Evolutionary conservation across 2,888 invertebrate species (phyloP), one percentile per base, ranked within the genome.

Genomic region (Rotaria macrura): DNA sequence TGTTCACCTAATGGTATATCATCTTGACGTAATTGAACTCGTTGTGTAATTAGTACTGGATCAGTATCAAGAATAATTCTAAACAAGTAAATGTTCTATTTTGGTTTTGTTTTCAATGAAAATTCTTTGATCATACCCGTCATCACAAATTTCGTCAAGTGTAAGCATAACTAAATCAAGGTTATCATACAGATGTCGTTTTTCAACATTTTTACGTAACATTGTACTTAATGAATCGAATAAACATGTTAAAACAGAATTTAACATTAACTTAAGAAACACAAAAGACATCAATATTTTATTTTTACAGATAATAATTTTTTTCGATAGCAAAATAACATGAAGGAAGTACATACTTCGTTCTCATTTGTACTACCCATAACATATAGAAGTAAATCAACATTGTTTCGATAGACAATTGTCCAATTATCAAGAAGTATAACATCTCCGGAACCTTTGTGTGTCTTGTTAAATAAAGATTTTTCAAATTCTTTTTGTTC

Each of bases 281-380:
- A 88, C 10, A n/a, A n/a, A n/a, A n/a, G n/a, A n/a, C n/a, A n/a
- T n/a, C n/a, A n/a, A n/a, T n/a, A n/a, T n/a, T n/a, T n/a, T n/a
- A n/a, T n/a, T n/a, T n/a, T n/a, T n/a, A n/a, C n/a, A n/a, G 49
- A 43, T 25, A 12, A 29, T 29, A 34, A 43, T 29, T 65, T 43
- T 43, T 43, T 43, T 43, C 5, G 5, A 43, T 43, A 7, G 10
- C 5, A 43, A 7, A 7, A 43, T 7, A 43, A 47, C 38, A 84
- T n/a, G 65, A 83, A 43, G 38, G 65, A 84, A 25, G 49, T 40
- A 85, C 23, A 88, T 91, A 96, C 95, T 93, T 99, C 98, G 92
- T 99, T 99, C 91, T 99, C 98, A 89, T 96, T 95, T 85, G 95
- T 94, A 89, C 95, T 95, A 85, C 99, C 99, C 94, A 99, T 96